A percentile compares a stretch with the other conserved stretches of the same genome.
Evolutionary conservation across 1,140 invertebrate species (phyloP).

Genomic region (Zaprionus ornatus): DNA sequence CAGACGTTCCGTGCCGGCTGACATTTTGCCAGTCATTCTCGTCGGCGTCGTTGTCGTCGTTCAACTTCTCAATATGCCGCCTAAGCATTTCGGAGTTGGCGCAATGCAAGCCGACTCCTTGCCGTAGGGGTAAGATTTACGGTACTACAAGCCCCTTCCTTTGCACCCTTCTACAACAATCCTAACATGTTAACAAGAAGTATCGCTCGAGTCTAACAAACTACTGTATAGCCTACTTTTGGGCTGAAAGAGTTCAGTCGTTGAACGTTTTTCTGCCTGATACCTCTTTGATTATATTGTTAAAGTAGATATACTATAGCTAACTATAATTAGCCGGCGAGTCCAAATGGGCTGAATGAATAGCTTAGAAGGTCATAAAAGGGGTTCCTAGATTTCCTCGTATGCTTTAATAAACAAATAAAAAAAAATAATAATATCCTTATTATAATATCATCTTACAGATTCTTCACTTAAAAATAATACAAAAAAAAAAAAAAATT

Average conservation of each 20-base stretch:
- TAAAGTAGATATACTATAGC: no score
- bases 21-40: conserved; percentile 57
- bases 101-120: conserved; percentile 36
- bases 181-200: not conserved
- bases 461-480: no score
- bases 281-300: no score
- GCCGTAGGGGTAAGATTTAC: not conserved
- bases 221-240: conserved; percentile 32
- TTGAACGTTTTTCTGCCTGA: not conserved
- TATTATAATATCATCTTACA: no score
- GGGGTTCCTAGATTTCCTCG: no score
- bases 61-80: conserved; percentile 37
- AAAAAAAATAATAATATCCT: no score
- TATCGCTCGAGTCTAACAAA: not conserved
- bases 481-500: no score
- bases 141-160: not conserved
- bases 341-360: no score
- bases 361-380: no score
- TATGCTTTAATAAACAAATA: no score
- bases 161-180: not conserved
- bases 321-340: no score
- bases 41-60: conserved; percentile 18
- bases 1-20: conserved; percentile 44
- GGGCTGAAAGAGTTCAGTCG: not conserved
- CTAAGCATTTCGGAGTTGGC: conserved; percentile 40